Evolutionary conservation across 2,797 vertebrate genomes (phyloP).

Genomic region (Kryptolebias ocellatus): DNA sequence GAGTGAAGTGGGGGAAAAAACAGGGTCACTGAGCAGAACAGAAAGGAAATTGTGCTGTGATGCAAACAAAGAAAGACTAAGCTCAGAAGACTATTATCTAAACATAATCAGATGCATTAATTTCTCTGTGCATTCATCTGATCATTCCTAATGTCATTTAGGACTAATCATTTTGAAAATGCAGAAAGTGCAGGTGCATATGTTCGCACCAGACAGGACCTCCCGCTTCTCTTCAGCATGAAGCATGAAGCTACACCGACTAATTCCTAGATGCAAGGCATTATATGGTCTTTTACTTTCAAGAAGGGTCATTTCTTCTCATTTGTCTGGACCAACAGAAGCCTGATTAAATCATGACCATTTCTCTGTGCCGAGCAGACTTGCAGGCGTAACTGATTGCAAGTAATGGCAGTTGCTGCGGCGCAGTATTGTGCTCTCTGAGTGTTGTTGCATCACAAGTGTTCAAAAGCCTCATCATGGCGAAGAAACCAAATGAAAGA

Average conservation of each 20-base stretch:
- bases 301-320: slow-evolving; percentile 36
- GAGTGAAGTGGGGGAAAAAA: slow-evolving; percentile 41
- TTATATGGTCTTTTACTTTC: slow-evolving; percentile 26
- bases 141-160: slow-evolving; percentile 32
- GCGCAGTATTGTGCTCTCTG: slow-evolving; percentile 13
- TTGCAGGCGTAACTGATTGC: slow-evolving; percentile 52
- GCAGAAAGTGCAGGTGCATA: background rate
- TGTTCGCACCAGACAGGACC: slow-evolving; percentile 13
- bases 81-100: slow-evolving; percentile 38
- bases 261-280: slow-evolving; percentile 17
- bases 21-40: slow-evolving; percentile 62
- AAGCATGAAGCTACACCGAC: slow-evolving; percentile 3
- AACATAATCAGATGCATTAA: slow-evolving; percentile 50
- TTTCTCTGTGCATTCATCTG: slow-evolving; percentile 19
- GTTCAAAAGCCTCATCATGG: slow-evolving; percentile 19
- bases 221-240: background rate
- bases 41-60: slow-evolving; percentile 57
- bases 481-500: slow-evolving; percentile 19
- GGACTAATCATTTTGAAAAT: slow-evolving; percentile 14
- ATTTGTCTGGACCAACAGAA: slow-evolving; percentile 40
- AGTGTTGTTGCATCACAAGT: slow-evolving; percentile 27
- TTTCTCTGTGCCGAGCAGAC: slow-evolving; percentile 41
- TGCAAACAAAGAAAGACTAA: slow-evolving; percentile 55
- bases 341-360: slow-evolving; percentile 34
- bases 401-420: slow-evolving; percentile 37